A percentile compares a stretch with the other conserved stretches of the same genome.
Conservation (phyloP, 2,113 vertebrate species). For the Malurus elegans region DNA sequence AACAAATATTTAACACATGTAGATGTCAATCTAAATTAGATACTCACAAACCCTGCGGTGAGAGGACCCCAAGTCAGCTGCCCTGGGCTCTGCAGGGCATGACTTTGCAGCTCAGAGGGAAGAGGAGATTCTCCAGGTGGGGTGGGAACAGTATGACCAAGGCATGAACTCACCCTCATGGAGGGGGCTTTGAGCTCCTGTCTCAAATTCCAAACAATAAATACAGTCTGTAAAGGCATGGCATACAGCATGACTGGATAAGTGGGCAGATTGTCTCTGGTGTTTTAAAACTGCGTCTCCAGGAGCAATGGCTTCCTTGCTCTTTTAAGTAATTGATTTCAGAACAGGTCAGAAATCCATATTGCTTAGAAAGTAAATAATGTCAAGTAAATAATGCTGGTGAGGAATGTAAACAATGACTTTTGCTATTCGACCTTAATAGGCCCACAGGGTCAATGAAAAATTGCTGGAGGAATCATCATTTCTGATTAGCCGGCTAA, state of each 20-base stretch:
- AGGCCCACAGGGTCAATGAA: neutral
- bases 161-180: neutral
- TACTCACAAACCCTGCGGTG: neutral
- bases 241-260: neutral
- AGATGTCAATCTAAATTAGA: neutral
- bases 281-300: neutral
- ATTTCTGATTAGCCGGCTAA: neutral
- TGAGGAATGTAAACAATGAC: constrained; percentile 8
- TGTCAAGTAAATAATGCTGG: constrained; percentile 2
- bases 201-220: neutral
- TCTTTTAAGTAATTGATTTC: neutral
- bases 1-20: neutral
- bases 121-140: neutral
- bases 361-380: constrained; percentile 3
- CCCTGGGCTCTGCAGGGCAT: neutral
- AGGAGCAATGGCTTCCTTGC: neutral
- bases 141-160: neutral
- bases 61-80: neutral
- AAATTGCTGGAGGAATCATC: neutral
- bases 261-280: neutral
- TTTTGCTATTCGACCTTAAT: constrained; percentile 26
- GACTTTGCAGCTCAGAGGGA: neutral
- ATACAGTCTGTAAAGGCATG: neutral
- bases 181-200: accelerated
- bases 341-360: neutral